These are phyloP conservation scores for Podilymbus podiceps DNA, from an alignment of 2,113 vertebrate species.

Conservation along the genomic window DNA sequence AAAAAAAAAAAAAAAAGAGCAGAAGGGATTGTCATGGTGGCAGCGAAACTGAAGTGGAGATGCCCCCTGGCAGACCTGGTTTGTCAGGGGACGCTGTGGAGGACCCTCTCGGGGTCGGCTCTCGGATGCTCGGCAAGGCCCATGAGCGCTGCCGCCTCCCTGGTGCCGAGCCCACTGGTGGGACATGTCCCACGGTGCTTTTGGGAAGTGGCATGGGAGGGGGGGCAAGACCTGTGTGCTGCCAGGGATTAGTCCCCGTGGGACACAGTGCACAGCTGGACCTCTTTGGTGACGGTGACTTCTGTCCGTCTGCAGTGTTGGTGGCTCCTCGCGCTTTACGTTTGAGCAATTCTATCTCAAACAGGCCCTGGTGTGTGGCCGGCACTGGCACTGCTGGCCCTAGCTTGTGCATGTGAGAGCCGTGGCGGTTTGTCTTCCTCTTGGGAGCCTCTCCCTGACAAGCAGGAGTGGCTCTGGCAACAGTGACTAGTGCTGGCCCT, in stretches of 20 bases:
- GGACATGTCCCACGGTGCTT: neutral
- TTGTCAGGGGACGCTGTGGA: neutral
- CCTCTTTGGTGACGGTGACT: neutral
- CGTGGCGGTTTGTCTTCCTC: neutral
- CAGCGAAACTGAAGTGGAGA: neutral
- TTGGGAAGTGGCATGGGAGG: neutral
- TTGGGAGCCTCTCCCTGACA: neutral
- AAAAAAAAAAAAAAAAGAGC: neutral
- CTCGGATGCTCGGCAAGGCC: accelerated
- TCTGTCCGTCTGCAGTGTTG: neutral
- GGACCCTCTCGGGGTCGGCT: neutral
- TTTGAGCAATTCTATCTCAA: neutral
- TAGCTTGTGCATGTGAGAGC: neutral
- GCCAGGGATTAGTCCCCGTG: neutral
- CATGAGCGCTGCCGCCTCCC: neutral
- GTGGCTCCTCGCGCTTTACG: neutral
- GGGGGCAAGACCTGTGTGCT: neutral
- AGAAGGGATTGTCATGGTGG: neutral
- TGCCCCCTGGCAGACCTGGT: neutral
- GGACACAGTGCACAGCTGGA: neutral
- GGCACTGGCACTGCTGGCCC: neutral
- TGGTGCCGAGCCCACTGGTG: neutral
- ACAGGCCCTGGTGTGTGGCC: neutral
- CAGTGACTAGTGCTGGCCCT: neutral
- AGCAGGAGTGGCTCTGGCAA: neutral